Evolutionary conservation across 2,888 invertebrate species (phyloP).

Genomic region (Polyommatus icarus): DNA sequence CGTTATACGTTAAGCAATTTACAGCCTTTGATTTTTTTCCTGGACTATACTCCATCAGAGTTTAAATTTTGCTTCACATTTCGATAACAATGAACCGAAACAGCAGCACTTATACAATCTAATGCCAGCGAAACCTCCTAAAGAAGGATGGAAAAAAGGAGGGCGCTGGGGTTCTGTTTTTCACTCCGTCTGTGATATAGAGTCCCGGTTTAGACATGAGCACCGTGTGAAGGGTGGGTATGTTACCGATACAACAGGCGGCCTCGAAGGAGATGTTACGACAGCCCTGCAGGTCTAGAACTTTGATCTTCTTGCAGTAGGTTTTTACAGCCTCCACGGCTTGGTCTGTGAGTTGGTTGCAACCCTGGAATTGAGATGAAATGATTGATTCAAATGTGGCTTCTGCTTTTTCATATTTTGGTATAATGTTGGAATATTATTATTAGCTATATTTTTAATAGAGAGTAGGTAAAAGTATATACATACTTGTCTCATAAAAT

Average conservation of each 20-base stretch:
- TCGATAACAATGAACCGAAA: neutral
- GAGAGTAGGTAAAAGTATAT: neutral
- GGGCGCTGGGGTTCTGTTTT: conserved; percentile 61
- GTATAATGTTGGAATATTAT: neutral
- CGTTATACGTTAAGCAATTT: neutral
- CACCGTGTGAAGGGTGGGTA: conserved; percentile 70
- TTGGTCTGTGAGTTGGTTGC: conserved; percentile 81
- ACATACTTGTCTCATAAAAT: too few relatives aligned
- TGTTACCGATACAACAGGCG: conserved; percentile 62
- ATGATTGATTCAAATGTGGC: neutral
- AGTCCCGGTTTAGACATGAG: conserved; percentile 73
- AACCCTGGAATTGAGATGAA: conserved; percentile 71
- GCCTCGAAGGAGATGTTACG: conserved; percentile 71
- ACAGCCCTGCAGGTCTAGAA: conserved; percentile 81
- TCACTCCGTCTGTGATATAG: conserved; percentile 65
- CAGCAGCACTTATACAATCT: conserved; percentile 34
- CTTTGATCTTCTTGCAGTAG: conserved; percentile 75
- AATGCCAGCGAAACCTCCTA: conserved; percentile 66
- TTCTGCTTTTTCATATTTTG: neutral
- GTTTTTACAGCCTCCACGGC: conserved; percentile 74
- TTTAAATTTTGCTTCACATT: neutral
- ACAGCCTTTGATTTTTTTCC: neutral
- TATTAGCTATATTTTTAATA: neutral
- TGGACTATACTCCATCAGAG: neutral
- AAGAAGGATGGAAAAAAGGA: conserved; percentile 67